Percentiles rank a stretch among this genome's conserved stretches.
Conservation (phyloP, 2,888 invertebrate genomes). For the Orgyia antiqua region DNA sequence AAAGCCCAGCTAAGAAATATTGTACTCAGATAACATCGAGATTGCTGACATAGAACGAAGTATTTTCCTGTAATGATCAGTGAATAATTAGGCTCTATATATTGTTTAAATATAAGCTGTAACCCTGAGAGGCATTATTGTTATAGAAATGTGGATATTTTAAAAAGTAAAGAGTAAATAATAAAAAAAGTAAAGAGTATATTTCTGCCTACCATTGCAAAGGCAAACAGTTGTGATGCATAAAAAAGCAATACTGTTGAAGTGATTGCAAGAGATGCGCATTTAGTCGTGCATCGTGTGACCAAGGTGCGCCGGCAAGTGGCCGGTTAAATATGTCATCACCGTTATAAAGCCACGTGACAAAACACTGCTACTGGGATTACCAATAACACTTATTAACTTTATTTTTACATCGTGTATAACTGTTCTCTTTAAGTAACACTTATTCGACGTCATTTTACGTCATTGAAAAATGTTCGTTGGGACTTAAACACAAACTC, state of each 20-base stretch:
- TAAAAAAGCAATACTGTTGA: slow-evolving; percentile 31
- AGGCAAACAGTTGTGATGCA: too few species aligned
- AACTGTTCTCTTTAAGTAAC: slow-evolving; percentile 11
- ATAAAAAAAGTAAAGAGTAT: too few species aligned
- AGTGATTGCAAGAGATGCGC: slow-evolving; percentile 23
- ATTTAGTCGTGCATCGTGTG: slow-evolving; percentile 21
- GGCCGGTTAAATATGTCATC: slow-evolving; percentile 54
- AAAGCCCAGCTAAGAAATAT: too few species aligned
- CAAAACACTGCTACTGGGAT: slow-evolving; percentile 25
- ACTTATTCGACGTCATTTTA: background rate
- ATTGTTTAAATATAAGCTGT: too few species aligned
- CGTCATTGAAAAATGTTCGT: background rate
- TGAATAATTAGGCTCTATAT: too few species aligned
- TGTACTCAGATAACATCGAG: too few species aligned
- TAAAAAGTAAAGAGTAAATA: too few species aligned
- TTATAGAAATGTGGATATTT: too few species aligned
- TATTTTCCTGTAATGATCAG: too few species aligned
- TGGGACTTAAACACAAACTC: background rate
- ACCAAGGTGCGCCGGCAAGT: slow-evolving; percentile 21
- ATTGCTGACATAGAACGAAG: too few species aligned
- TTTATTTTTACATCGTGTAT: slow-evolving; percentile 20
- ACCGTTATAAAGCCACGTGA: slow-evolving; percentile 48
- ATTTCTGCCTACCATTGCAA: too few species aligned
- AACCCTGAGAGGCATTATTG: too few species aligned
- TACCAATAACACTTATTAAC: slow-evolving; percentile 23